Base-by-base conservation (phyloP, 2,888 invertebrate species). In the Drosophila lutescens region DNA sequence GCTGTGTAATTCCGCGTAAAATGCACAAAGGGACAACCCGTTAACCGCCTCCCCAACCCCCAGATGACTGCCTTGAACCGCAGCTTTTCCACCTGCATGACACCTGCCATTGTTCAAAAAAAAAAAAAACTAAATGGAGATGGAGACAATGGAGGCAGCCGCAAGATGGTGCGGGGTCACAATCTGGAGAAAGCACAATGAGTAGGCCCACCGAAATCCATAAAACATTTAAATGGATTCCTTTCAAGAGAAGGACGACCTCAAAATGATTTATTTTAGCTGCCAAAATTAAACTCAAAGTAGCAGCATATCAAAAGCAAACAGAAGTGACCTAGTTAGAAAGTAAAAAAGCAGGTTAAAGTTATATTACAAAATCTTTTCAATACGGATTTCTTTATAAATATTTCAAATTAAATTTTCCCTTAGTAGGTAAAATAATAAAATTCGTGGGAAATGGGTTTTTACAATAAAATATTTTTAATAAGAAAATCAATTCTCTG, bases 1-100 rank as follows among this genome's bases (percentile, higher is more conserved):
- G 73, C 74, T 76, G 79, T 80, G 86, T 86, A 86, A 84, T 84
- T 84, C 79, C 83, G 86, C 88, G 88, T 88, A 88, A 84, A 88
- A 80, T 83, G 88, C 80, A 88, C 86, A 84, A 88, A 80, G 84
- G 83, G 77, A 83, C 57, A 66, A 57, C 72, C 69, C 84, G 49
- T 68, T 78, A 34, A 51, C 54, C 15, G 41, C 34, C 26, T 6
- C 26, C 0, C 6, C 26, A 0, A 0, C n/a, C 41, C 40, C n/a
- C 38, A 41, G 44, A 12, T 15, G 41, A 44, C 56, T 41, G 51
- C 65, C 56, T 67, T 55, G 66, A 67, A 57, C 67, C 69, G 67
- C 67, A 32, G 47, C 57, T 38, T 49, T 44, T 74, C 53, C 72
- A 54, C 74, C 77, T 78, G 83, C 74, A 74, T 79, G 84, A 88